phyloP scores from a whole-genome alignment of 92 coral and sea anemone species.

The Bergia puertoricense region DNA sequence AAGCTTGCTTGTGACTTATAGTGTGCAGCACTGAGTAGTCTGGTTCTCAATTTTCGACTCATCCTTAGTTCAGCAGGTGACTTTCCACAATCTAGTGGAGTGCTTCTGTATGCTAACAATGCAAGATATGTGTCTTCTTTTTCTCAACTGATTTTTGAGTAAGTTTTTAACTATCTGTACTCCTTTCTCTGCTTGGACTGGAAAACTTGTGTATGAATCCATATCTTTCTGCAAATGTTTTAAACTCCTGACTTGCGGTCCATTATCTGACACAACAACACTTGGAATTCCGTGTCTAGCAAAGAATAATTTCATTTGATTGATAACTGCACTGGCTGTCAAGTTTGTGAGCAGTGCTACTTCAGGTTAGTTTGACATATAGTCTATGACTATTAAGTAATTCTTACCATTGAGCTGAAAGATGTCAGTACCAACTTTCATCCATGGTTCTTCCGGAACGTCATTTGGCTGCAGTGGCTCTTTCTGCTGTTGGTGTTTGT shows the following conservation, averaged over 20 bases:
- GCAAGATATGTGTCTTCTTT: too few relatives aligned
- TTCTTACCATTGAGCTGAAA: slow-evolving; percentile 16
- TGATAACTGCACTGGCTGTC: background rate
- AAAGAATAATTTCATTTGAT: slow-evolving; percentile 7
- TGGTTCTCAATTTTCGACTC: too few relatives aligned
- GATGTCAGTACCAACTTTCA: slow-evolving; percentile 33
- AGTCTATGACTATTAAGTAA: slow-evolving; percentile 43
- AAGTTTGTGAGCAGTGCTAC: background rate
- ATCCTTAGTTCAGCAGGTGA: too few relatives aligned
- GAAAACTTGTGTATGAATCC: background rate
- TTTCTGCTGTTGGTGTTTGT: too few relatives aligned
- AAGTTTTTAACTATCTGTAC: too few relatives aligned
- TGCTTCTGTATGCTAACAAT: too few relatives aligned
- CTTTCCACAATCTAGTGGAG: too few relatives aligned
- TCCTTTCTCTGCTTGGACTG: background rate
- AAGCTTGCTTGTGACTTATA: background rate
- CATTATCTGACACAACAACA: too few relatives aligned
- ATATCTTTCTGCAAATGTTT: background rate
- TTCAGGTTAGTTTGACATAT: slow-evolving; percentile 36
- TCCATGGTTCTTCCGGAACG: slow-evolving; percentile 22
- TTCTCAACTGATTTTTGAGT: too few relatives aligned
- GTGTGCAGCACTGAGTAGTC: too few relatives aligned
- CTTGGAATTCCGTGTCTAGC: slow-evolving; percentile 9
- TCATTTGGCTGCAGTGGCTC: too few relatives aligned
- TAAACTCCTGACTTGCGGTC: background rate